Conservation (phyloP, 2,888 invertebrate species). For the Choristoneura rosaceana region DNA sequence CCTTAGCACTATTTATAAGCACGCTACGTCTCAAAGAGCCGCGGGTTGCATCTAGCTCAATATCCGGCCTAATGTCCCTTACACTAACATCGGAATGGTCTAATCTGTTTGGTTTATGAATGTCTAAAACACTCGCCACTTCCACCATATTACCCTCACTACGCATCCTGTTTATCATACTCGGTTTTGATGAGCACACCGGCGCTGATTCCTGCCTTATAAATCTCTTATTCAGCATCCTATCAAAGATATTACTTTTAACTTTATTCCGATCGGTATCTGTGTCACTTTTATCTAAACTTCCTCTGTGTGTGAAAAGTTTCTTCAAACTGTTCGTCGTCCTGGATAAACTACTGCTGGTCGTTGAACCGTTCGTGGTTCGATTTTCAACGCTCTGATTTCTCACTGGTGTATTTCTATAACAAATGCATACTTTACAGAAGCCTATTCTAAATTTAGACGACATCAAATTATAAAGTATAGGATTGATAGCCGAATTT, state of each 20-base stretch:
- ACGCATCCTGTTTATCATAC: constrained; percentile 68
- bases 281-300: constrained; percentile 72
- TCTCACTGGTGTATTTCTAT: constrained; percentile 70
- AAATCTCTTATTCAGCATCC: constrained; percentile 71
- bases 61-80: constrained; percentile 64
- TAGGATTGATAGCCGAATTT: constrained; percentile 96
- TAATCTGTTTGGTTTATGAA: constrained; percentile 53
- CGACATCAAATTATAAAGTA: constrained; percentile 96
- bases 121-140: constrained; percentile 54
- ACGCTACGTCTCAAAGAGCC: constrained; percentile 81
- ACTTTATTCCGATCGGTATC: constrained; percentile 61
- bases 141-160: constrained; percentile 74
- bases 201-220: constrained; percentile 78
- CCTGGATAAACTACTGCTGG: constrained; percentile 86
- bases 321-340: constrained; percentile 86
- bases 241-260: constrained; percentile 64
- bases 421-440: constrained; percentile 87
- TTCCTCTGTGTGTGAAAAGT: constrained; percentile 76
- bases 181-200: constrained; percentile 66
- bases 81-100: constrained; percentile 70
- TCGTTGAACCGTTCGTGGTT: constrained; percentile 86
- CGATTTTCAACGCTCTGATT: constrained; percentile 79
- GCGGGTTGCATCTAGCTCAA: constrained; percentile 62
- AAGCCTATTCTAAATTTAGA: constrained; percentile 95
- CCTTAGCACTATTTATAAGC: constrained; percentile 78